Conservation (phyloP, 2,888 invertebrate genomes). For the Melikaiella ostensackeni region DNA sequence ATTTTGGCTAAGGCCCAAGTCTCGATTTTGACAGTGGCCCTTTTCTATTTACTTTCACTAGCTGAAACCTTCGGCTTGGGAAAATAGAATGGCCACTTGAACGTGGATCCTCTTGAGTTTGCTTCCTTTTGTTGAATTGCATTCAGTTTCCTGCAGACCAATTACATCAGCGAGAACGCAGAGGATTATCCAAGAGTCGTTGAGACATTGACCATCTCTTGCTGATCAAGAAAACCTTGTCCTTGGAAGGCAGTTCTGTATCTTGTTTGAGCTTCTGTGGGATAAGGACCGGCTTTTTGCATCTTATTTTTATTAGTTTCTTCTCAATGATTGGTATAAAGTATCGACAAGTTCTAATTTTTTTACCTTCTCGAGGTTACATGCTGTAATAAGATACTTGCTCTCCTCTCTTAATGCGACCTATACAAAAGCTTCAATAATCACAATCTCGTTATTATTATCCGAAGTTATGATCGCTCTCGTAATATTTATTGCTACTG, state of each 20-base stretch:
- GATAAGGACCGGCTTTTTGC: slow-evolving; percentile 28
- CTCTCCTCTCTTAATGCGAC: slow-evolving; percentile 25
- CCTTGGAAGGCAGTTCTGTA: slow-evolving; percentile 32
- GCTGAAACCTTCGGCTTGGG: not conserved
- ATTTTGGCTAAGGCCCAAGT: not conserved
- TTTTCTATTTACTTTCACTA: not conserved
- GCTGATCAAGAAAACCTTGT: slow-evolving; percentile 25
- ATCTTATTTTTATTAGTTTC: slow-evolving; percentile 30
- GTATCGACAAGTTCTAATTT: slow-evolving; percentile 30
- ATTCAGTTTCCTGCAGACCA: slow-evolving; percentile 26
- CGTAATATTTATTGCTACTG: not conserved
- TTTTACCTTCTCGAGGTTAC: slow-evolving; percentile 14
- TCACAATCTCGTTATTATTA: slow-evolving; percentile 28
- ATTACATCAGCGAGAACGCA: slow-evolving; percentile 27
- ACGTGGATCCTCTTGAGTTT: not conserved
- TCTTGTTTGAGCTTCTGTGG: slow-evolving; percentile 31
- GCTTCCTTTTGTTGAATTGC: slow-evolving; percentile 27
- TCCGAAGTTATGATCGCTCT: slow-evolving; percentile 7
- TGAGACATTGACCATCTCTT: slow-evolving; percentile 17
- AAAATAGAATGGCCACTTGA: slow-evolving; percentile 26
- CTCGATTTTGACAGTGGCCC: not conserved
- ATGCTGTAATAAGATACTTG: slow-evolving; percentile 16
- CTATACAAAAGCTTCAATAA: slow-evolving; percentile 19
- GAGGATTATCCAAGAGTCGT: slow-evolving; percentile 26
- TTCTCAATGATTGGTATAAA: slow-evolving; percentile 16